phyloP scores from a whole-genome alignment of 2,888 invertebrate genomes.

The Ceraclea dissimilis region DNA sequence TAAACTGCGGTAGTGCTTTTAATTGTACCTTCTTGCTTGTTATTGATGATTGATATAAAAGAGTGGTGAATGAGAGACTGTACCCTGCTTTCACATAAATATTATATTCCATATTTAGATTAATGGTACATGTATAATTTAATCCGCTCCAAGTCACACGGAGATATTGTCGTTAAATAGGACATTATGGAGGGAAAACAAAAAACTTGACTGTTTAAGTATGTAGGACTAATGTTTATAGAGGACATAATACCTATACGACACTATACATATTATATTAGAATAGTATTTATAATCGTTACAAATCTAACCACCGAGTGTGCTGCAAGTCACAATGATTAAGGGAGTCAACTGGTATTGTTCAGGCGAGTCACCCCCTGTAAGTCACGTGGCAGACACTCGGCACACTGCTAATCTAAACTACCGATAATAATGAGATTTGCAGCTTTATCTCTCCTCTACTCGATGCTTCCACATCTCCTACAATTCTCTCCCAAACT shows the following conservation, averaged over 20 bases:
- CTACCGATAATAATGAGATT: conserved; percentile 20
- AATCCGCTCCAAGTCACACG: no score
- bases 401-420: conserved; percentile 20
- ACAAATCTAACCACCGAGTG: neutral
- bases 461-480: neutral
- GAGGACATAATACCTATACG: neutral
- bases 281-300: neutral
- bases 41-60: no score
- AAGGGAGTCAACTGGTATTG: conserved; percentile 1
- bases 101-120: no score
- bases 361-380: neutral
- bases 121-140: no score
- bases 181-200: no score
- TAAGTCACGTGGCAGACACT: conserved; percentile 7
- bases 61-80: no score
- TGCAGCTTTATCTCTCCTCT: conserved; percentile 7
- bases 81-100: no score
- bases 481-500: neutral
- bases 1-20: no score
- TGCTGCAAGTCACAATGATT: neutral
- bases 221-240: neutral
- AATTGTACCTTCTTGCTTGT: no score
- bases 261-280: neutral
- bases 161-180: no score
- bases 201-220: neutral